phyloP scores from a whole-genome alignment of 2,113 vertebrate species.

The Cinclus cinclus region DNA sequence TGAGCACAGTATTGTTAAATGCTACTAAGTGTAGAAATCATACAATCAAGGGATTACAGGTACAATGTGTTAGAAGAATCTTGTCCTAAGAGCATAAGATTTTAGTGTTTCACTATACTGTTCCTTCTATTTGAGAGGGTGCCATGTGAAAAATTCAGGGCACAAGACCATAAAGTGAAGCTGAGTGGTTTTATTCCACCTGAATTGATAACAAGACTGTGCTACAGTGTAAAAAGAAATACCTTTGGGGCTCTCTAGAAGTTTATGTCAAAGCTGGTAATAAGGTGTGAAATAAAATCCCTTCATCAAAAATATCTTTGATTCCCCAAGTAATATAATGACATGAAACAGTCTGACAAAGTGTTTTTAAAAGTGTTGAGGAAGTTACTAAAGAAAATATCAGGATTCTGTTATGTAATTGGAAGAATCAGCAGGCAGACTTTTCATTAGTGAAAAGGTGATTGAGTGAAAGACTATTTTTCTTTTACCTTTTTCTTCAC shows the following conservation, averaged over 20 bases:
- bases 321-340: background rate
- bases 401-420: background rate
- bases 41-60: background rate
- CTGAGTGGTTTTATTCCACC: conserved; percentile 59
- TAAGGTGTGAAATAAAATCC: conserved; percentile 49
- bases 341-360: background rate
- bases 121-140: background rate
- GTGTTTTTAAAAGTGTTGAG: background rate
- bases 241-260: background rate
- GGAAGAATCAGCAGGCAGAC: background rate
- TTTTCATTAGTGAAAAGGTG: background rate
- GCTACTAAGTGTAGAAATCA: background rate
- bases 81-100: background rate
- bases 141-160: conserved; percentile 26
- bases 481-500: background rate
- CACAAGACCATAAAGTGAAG: conserved; percentile 25
- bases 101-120: background rate
- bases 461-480: background rate
- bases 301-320: background rate
- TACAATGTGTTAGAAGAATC: background rate
- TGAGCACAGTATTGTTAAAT: background rate
- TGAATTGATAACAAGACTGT: conserved; percentile 48
- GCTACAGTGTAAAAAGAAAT: conserved; percentile 14
- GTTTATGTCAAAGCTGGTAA: conserved; percentile 52
- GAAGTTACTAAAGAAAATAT: background rate